Percentiles rank a stretch among this genome's conserved stretches.
Evolutionary conservation across 2,888 invertebrate species (phyloP).

Genomic region (Neelides folsomi): DNA sequence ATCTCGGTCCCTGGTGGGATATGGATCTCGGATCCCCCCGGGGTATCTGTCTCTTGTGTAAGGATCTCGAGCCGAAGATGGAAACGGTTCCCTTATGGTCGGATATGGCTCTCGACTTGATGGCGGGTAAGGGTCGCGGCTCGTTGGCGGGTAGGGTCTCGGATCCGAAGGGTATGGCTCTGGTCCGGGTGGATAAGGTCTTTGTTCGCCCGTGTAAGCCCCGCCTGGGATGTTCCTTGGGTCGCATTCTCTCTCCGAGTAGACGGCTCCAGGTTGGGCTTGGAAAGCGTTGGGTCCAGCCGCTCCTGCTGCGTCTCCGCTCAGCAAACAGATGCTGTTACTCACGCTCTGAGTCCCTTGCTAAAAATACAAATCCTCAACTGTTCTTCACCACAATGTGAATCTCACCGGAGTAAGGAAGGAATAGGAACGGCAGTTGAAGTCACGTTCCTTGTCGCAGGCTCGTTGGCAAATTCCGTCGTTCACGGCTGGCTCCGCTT

Average conservation of each 20-base stretch:
- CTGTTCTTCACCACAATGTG: background rate
- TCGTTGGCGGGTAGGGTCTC: slow-evolving; percentile 23
- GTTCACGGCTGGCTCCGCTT: slow-evolving; percentile 37
- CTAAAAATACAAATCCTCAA: background rate
- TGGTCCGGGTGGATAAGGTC: slow-evolving; percentile 26
- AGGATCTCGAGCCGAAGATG: slow-evolving; percentile 15
- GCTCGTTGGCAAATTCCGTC: slow-evolving; percentile 39
- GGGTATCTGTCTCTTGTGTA: slow-evolving; percentile 17
- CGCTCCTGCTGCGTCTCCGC: slow-evolving; percentile 37
- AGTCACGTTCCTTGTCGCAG: slow-evolving; percentile 39
- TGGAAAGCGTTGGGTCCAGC: slow-evolving; percentile 36
- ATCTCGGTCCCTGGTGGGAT: slow-evolving; percentile 23
- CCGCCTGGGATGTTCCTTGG: slow-evolving; percentile 23
- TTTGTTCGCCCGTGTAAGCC: slow-evolving; percentile 15
- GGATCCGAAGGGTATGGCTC: slow-evolving; percentile 26
- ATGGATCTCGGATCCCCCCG: slow-evolving; percentile 21
- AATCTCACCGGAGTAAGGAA: slow-evolving; percentile 35
- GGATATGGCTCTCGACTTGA: slow-evolving; percentile 30
- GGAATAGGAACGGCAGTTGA: slow-evolving; percentile 40
- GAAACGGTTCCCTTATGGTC: slow-evolving; percentile 29
- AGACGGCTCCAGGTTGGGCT: slow-evolving; percentile 36
- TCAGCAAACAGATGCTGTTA: slow-evolving; percentile 37
- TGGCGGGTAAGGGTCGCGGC: slow-evolving; percentile 25
- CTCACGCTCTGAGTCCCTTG: slow-evolving; percentile 15
- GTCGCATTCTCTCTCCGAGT: slow-evolving; percentile 36